Evolutionary conservation across 2,888 invertebrate species (phyloP).

Genomic region (Scaptomyza cyrtandrae): DNA sequence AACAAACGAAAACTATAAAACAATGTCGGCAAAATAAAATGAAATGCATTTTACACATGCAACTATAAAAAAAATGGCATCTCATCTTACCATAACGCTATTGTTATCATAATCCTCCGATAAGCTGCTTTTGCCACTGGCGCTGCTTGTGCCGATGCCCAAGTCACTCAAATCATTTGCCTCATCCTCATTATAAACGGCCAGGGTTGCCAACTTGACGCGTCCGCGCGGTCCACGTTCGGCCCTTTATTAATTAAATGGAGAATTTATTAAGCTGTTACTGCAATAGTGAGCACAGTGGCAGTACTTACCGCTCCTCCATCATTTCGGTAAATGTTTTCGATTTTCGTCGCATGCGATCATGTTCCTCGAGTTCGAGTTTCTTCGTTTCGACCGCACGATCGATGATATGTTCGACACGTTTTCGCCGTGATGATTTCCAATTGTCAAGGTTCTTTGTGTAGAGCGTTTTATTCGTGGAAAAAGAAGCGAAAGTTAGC

Average conservation of each 20-base stretch:
- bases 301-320: slow-evolving; percentile 89
- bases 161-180: slow-evolving; percentile 93
- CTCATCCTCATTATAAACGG: slow-evolving; percentile 92
- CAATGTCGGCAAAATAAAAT: slow-evolving; percentile 13
- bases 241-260: slow-evolving; percentile 62
- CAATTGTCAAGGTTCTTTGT: slow-evolving; percentile 95
- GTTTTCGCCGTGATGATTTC: slow-evolving; percentile 96
- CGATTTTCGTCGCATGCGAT: slow-evolving; percentile 90
- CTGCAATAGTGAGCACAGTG: background rate
- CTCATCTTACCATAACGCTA: slow-evolving; percentile 86
- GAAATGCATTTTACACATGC: slow-evolving; percentile 14
- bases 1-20: slow-evolving; percentile 16
- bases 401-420: slow-evolving; percentile 95
- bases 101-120: slow-evolving; percentile 88
- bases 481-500: slow-evolving; percentile 71
- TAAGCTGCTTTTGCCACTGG: slow-evolving; percentile 87
- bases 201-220: slow-evolving; percentile 87
- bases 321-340: slow-evolving; percentile 98
- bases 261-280: background rate
- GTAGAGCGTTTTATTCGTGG: background rate
- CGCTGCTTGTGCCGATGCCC: slow-evolving; percentile 89
- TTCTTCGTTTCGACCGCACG: slow-evolving; percentile 95
- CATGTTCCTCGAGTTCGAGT: slow-evolving; percentile 91
- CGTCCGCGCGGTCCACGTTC: slow-evolving; percentile 85
- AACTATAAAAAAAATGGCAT: background rate